Conservation (phyloP, 2,113 vertebrate species). For the Rhipidura dahli region DNA sequence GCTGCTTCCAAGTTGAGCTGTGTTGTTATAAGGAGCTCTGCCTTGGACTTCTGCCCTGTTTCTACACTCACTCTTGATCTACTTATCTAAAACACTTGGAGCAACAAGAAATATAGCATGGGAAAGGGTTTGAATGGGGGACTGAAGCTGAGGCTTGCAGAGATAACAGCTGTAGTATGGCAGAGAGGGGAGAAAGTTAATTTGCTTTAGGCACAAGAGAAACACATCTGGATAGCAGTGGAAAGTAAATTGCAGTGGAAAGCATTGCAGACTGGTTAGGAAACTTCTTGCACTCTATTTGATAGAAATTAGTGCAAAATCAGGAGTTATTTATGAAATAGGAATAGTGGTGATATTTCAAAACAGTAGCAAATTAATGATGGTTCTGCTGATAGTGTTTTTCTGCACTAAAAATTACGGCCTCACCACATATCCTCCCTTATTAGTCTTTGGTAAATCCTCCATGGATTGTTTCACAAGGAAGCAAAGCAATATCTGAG, state of each 20-base stretch:
- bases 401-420: background rate
- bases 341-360: background rate
- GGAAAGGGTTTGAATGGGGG: background rate
- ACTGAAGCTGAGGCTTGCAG: constrained; percentile 2
- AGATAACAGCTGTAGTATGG: background rate
- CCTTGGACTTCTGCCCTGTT: constrained; percentile 40
- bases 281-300: background rate
- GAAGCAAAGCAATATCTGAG: background rate
- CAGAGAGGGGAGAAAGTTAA: background rate
- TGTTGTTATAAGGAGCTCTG: constrained; percentile 16
- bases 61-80: constrained; percentile 49
- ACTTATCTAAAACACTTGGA: constrained; percentile 39
- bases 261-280: background rate
- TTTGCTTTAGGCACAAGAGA: background rate
- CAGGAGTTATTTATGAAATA: background rate
- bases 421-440: background rate
- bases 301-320: background rate
- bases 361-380: background rate
- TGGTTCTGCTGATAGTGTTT: background rate
- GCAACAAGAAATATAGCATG: background rate
- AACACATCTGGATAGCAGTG: background rate
- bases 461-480: background rate
- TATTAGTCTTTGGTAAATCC: background rate
- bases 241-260: background rate
- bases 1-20: constrained; percentile 31